Base-by-base conservation (phyloP, 2,113 vertebrate species). In the Dasyornis broadbenti region DNA sequence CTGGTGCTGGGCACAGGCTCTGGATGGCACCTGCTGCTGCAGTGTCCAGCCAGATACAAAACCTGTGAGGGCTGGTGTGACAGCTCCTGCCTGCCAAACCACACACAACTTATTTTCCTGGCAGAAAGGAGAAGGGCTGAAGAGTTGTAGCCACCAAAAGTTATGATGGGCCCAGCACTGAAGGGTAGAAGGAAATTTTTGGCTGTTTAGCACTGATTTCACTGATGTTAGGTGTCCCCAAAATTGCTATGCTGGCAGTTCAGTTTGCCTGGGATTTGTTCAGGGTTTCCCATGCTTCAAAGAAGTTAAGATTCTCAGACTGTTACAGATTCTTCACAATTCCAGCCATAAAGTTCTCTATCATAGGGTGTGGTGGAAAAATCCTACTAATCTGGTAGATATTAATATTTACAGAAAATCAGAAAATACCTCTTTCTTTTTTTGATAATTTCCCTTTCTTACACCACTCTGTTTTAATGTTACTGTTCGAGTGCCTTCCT, bases 101-200 rank as follows among this genome's bases (percentile, higher is more conserved):
- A 0, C 45, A 57, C 26, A 26, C n/a, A 13, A 18, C 18, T 26
- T 11, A 8, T 27, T 86, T 72, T 68, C 11, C 54, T 0, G 0
- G 44, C 52, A 59, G 47, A 54, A 81, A 45, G 18, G 28, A 3
- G 10, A 54, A 33, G 14, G 60, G 28, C 52, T 63, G 47, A 35
- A 24, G 31, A 45, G 57, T 4, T 45, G 54, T 15, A 39, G 24
- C 16, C 47, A 63, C 16, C 31, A 20, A 17, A 66, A 57, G 3
- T 35, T 33, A 28, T 7, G 5, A 35, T 42, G 56, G 60, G 21
- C 30, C 54, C 14, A 63, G 40, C 40, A 63, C 28, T 4, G 0
- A 75, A 50, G 37, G 22, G 21, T 28, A 56, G 23, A 79, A 11
- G 9, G 35, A 70, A 45, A 44, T 31, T 56, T 20, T 18, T 31